Evolutionary conservation across 92 coral and sea anemone species (phyloP).

Genomic region (Metridium senile): DNA sequence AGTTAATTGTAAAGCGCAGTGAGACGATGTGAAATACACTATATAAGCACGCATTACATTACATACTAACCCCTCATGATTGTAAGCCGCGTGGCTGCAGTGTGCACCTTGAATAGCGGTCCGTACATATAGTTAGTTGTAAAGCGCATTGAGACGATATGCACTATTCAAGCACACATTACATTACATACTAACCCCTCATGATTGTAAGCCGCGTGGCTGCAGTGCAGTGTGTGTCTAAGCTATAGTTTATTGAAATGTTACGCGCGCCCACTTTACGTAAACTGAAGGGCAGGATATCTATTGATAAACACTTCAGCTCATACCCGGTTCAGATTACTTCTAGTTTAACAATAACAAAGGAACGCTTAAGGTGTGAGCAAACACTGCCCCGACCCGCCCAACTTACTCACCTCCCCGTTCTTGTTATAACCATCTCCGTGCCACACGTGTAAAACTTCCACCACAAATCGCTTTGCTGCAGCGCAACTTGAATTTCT

Average conservation of each 20-base stretch:
- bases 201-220: background rate
- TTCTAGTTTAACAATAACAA: background rate
- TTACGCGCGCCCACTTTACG: too few relatives aligned
- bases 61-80: background rate
- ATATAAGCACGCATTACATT: background rate
- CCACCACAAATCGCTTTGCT: slow-evolving; percentile 90
- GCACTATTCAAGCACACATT: background rate
- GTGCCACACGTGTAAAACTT: slow-evolving; percentile 88
- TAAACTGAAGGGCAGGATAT: too few relatives aligned
- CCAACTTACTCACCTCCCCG: slow-evolving; percentile 71
- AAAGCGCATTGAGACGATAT: background rate
- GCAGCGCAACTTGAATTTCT: slow-evolving; percentile 84
- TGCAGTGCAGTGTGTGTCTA: background rate
- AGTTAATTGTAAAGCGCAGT: background rate
- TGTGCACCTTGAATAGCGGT: too few relatives aligned
- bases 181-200: background rate
- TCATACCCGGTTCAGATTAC: background rate
- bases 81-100: too few relatives aligned
- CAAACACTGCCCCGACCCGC: background rate
- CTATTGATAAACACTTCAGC: background rate
- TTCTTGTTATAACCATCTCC: slow-evolving; percentile 86
- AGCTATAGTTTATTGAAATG: too few relatives aligned
- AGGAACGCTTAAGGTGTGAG: slow-evolving; percentile 4
- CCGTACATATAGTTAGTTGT: too few relatives aligned
- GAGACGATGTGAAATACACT: background rate